A percentile compares a stretch with the other conserved stretches of the same genome.
phyloP scores from a whole-genome alignment of 1,140 invertebrate genomes.

The Drosophila bocki region DNA sequence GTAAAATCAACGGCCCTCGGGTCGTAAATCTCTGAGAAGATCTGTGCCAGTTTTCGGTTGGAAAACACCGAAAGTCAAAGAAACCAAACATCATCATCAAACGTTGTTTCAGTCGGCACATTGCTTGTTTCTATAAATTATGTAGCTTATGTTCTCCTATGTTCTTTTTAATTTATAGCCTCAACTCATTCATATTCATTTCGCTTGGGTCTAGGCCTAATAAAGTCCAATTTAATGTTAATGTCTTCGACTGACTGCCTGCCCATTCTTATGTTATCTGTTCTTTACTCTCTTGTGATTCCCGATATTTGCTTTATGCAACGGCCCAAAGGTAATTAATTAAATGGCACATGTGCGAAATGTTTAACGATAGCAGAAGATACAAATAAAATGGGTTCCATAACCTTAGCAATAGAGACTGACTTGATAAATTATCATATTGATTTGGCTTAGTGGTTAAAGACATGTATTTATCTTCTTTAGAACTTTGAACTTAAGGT shows the following conservation, averaged over 20 bases:
- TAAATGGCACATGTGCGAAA: constrained; percentile 43
- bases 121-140: constrained; percentile 47
- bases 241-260: constrained; percentile 27
- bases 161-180: constrained; percentile 68
- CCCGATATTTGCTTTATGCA: constrained; percentile 43
- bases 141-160: constrained; percentile 49
- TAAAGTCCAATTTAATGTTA: constrained; percentile 63
- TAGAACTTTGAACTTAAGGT: neutral
- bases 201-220: constrained; percentile 31
- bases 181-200: constrained; percentile 69
- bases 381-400: constrained; percentile 2
- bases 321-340: constrained; percentile 48
- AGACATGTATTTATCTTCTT: constrained; percentile 2
- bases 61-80: constrained; percentile 52
- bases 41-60: constrained; percentile 67
- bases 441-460: neutral
- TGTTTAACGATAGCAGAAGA: constrained; percentile 5
- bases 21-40: constrained; percentile 56
- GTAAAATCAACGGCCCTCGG: constrained; percentile 52
- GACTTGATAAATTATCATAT: constrained; percentile 15
- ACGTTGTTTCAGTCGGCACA: constrained; percentile 35
- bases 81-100: constrained; percentile 55
- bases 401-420: constrained; percentile 14
- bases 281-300: neutral
- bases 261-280: constrained; percentile 11